Base-by-base conservation (phyloP, 2,113 vertebrate species). In the Thermophis baileyi region DNA sequence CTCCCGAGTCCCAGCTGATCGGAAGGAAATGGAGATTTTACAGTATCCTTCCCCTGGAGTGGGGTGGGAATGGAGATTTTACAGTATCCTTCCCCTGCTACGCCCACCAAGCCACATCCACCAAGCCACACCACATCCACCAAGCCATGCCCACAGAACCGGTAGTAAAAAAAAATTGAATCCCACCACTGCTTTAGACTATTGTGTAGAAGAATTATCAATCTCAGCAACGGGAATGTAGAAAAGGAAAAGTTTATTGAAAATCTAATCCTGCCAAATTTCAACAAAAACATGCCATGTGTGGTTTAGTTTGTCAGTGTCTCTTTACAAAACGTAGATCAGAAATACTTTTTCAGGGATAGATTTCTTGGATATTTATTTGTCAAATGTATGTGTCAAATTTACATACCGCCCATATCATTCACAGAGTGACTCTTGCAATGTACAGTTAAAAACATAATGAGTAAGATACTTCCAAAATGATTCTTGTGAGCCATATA, bases 281-380 rank as follows among this genome's bases (percentile, higher is more conserved):
- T 1, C 63, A 7, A 27, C 22, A 3, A 27, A 25, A 0, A 3
- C 54, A 90, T 90, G 22, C 0, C 57, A 44, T 20, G 30, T 30
- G 51, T 88, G 63, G 87, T 60, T 20, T 6, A 60, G 22, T 93
- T 91, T 91, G n/a, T 20, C 85, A 8, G 35, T 4, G 74, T 11
- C 81, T 74, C 44, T 55, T 81, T 35, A 51, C 30, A 46, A 30
- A 20, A 93, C 63, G 4, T 88, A 49, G 2, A 63, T 35, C 47
- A 24, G 20, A 94, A 94, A 40, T 27, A 53, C 3, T 2, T 20
- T n/a, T 93, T 94, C 0, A 89, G 87, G 93, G 74, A 91, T 54
- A 63, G 1, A 46, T 74, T 0, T 50, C 47, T 88, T 46, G 40
- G 1, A 24, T 12, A 30, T 30, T 57, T 57, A 27, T 30, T 63